Conservation (phyloP, 2,797 vertebrate species). For the Pangasius krempfi region DNA sequence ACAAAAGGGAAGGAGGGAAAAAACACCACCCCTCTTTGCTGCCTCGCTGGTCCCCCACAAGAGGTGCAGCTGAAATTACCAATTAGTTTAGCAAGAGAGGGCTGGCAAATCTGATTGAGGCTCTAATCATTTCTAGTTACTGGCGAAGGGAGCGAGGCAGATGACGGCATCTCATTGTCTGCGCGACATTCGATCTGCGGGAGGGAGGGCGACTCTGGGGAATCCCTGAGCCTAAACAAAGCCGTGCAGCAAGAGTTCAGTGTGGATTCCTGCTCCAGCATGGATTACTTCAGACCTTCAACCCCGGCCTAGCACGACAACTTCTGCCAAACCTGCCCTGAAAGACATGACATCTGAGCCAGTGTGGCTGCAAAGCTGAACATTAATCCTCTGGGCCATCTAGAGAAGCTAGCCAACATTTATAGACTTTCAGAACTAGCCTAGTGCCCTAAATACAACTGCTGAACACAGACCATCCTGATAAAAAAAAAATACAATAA, state of each 20-base stretch:
- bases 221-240: slow-evolving; percentile 69
- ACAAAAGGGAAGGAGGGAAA: slow-evolving; percentile 48
- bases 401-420: not conserved
- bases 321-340: slow-evolving; percentile 32
- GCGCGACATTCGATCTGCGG: slow-evolving; percentile 78
- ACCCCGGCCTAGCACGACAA: slow-evolving; percentile 34
- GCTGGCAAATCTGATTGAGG: slow-evolving; percentile 82
- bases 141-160: slow-evolving; percentile 75
- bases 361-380: not conserved
- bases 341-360: slow-evolving; percentile 21
- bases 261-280: slow-evolving; percentile 44
- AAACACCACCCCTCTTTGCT: slow-evolving; percentile 77
- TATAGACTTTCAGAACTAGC: slow-evolving; percentile 16
- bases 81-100: slow-evolving; percentile 84
- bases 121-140: slow-evolving; percentile 81
- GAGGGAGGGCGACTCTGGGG: slow-evolving; percentile 63
- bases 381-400: slow-evolving; percentile 12
- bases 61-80: slow-evolving; percentile 86
- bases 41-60: slow-evolving; percentile 80
- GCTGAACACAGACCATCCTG: not conserved
- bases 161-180: slow-evolving; percentile 84
- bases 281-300: slow-evolving; percentile 45
- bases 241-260: slow-evolving; percentile 57
- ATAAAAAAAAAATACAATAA: slow-evolving; percentile 9
- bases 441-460: slow-evolving; percentile 16